A percentile compares a stretch with the other conserved stretches of the same genome.
phyloP scores from a whole-genome alignment of 2,797 vertebrate genomes.

The Scomberomorus guttatus region DNA sequence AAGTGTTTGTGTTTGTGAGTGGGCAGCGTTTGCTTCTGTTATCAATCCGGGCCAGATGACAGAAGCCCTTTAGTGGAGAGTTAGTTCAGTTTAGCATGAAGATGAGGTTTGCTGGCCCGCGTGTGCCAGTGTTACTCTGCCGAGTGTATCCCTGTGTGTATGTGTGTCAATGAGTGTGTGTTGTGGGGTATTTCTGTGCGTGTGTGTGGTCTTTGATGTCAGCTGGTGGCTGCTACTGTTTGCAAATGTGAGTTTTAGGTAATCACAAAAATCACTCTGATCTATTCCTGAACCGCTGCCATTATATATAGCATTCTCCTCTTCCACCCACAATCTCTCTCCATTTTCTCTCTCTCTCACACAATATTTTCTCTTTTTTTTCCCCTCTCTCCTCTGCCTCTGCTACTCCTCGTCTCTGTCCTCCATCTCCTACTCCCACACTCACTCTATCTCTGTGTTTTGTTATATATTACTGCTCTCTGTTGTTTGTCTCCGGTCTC shows the following conservation, averaged over 20 bases:
- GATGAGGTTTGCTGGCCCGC: constrained; percentile 69
- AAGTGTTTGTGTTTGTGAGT: constrained; percentile 70
- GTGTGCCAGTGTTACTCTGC: constrained; percentile 55
- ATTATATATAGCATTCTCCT: constrained; percentile 86
- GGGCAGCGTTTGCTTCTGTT: constrained; percentile 73
- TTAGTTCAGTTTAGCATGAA: constrained; percentile 82
- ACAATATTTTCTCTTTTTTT: constrained; percentile 36
- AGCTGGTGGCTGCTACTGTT: constrained; percentile 74
- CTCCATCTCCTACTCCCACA: constrained; percentile 81
- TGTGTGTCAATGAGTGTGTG: constrained; percentile 58
- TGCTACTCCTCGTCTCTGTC: constrained; percentile 46
- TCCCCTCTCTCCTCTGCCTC: constrained; percentile 71
- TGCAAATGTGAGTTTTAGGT: constrained; percentile 79
- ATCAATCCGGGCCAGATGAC: constrained; percentile 79
- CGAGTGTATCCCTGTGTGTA: constrained; percentile 31
- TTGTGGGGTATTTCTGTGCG: constrained; percentile 32
- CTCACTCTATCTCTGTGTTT: constrained; percentile 72
- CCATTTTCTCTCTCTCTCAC: constrained; percentile 62
- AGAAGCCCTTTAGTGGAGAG: constrained; percentile 78
- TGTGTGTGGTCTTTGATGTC: constrained; percentile 70
- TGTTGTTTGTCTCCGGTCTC: constrained; percentile 72
- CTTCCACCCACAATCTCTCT: constrained; percentile 84
- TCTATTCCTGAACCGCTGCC: constrained; percentile 85
- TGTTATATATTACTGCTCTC: constrained; percentile 72
- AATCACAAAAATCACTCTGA: constrained; percentile 85